Evolutionary conservation across 2,888 invertebrate species (phyloP), one percentile per base, ranked within the genome.

Genomic region (Campoletis raptor): DNA sequence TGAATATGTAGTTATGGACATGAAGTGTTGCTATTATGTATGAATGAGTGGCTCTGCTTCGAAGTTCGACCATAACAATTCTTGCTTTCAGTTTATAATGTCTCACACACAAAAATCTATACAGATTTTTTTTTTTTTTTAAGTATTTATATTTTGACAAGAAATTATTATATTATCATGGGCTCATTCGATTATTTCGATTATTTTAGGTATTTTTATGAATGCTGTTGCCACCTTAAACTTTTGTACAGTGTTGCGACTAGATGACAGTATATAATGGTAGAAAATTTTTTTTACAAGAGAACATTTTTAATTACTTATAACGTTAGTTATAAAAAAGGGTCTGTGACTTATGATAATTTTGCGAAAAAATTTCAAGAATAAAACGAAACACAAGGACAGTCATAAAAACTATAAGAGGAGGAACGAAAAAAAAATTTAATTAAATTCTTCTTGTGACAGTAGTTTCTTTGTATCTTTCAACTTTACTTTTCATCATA

Each of bases 401-500:
- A n/a, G 40, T 2, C 9, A 18, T n/a, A 40, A 4, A 37, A 66
- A 66, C 7, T 6, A 21, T 21, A 37, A 9, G n/a, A 40, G 40
- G n/a, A 37, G 3, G 18, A 30, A 57, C 3, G 24, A n/a, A 21
- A 40, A 69, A 36, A 45, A 42, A 42, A 69, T 45, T 72, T 30
- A 72, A 72, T 72, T 72, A 72, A 72, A 72, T 70, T 48, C 67
- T 40, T 40, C 52, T 10, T 18, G 36, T 52, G 52, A 24, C 36
- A 10, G 21, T 30, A 48, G 24, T n/a, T 48, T 8, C 21, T 72
- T 7, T 36, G 10, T 21, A 70, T 48, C 30, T 36, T 36, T 1
- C 72, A 52, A 72, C 72, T 52, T n/a, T 18, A 72, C 30, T 72
- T 30, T 72, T 72, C 52, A 52, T 72, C 30, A 52, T n/a, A 15